Evolutionary conservation across 2,797 vertebrate genomes (phyloP).

Genomic region (Peromyscus melanophrys): DNA sequence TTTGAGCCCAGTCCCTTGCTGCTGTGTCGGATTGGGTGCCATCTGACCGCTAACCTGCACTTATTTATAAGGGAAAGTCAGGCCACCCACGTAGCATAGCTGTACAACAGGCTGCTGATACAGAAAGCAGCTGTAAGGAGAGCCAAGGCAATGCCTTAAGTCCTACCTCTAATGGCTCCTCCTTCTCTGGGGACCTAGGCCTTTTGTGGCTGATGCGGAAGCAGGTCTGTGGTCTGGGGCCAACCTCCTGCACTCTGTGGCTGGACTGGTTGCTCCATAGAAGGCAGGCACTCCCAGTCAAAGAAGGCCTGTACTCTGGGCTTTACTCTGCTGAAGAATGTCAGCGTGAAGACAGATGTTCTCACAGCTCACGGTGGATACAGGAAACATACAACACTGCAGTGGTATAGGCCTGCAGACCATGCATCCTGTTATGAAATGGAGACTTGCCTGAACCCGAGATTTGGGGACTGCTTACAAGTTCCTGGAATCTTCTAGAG

Average conservation of each 20-base stretch:
- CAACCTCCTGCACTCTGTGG: neutral
- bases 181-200: neutral
- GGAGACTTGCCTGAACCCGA: neutral
- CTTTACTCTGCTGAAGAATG: neutral
- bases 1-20: neutral
- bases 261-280: neutral
- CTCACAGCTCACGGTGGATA: neutral
- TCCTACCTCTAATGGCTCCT: neutral
- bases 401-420: neutral
- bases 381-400: neutral
- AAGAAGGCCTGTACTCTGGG: neutral
- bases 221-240: neutral
- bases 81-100: neutral
- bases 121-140: neutral
- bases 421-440: neutral
- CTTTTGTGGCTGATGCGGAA: neutral
- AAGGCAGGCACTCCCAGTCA: neutral
- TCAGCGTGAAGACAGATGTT: neutral
- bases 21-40: neutral
- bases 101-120: neutral
- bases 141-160: neutral
- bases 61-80: neutral
- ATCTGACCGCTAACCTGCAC: neutral
- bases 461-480: neutral
- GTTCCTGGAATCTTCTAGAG: neutral